phyloP scores from a whole-genome alignment of 2,113 vertebrate species.

The Gambusia affinis region DNA sequence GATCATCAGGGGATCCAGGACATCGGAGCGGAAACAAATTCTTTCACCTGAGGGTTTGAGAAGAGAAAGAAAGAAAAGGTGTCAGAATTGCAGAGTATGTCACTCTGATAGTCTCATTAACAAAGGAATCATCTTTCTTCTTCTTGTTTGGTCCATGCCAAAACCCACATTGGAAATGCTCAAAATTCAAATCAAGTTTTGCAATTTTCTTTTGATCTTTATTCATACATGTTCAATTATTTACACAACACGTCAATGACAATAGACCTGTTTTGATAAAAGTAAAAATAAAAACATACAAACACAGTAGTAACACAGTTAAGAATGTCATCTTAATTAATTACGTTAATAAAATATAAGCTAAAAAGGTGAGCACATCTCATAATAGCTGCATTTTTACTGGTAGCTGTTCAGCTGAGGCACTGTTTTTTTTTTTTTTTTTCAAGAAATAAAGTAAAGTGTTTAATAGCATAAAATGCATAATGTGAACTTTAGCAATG shows the following conservation, averaged over 20 bases:
- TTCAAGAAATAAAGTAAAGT: not conserved
- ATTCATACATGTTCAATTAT: too few relatives aligned
- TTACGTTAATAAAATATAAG: too few relatives aligned
- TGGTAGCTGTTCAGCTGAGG: not conserved
- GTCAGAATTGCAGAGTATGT: conserved; percentile 39
- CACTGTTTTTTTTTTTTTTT: not conserved
- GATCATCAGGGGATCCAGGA: conserved; percentile 27
- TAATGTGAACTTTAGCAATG: not conserved
- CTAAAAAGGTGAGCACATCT: too few relatives aligned
- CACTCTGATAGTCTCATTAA: conserved; percentile 30
- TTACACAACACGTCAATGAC: too few relatives aligned
- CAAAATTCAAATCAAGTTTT: not conserved
- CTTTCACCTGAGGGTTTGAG: conserved; percentile 36
- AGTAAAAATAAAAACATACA: too few relatives aligned
- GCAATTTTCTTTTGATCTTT: not conserved
- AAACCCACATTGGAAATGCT: conserved; percentile 31
- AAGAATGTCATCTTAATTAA: too few relatives aligned
- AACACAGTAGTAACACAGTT: too few relatives aligned
- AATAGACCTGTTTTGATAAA: too few relatives aligned
- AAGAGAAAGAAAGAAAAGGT: not conserved
- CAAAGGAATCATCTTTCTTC: conserved; percentile 19
- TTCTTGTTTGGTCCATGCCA: conserved; percentile 27
- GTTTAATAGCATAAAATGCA: not conserved
- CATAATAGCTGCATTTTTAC: not conserved
- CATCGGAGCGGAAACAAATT: conserved; percentile 40